Base-by-base conservation (phyloP, 2,797 vertebrate genomes). In the Chrosomus eos region DNA sequence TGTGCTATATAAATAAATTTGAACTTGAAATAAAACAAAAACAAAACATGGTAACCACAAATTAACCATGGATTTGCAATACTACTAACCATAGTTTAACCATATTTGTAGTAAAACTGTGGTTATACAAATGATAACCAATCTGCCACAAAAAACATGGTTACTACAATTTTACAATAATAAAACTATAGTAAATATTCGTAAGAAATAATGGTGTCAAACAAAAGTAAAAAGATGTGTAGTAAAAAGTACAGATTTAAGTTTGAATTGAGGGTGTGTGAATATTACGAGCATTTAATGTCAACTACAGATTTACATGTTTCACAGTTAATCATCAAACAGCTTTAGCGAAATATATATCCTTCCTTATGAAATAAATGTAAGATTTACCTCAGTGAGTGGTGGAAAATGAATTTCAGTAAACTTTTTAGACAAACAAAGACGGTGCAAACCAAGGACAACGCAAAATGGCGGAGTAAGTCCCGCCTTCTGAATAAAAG, bases 381-480 rank as follows among this genome's bases (percentile, higher is more conserved):
- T 40, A 11, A n/a, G 5, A 40, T 7, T 68, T 38, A 38, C 64
- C 31, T 67, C 31, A 67, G 55, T 60, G 23, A 60, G 23, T 4
- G 1, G 23, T n/a, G 4, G 10, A 11, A n/a, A 60, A 60, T 13
- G 0, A 26, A 19, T 51, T 18, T 53, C 19, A 7, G 1, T 0
- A 58, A 10, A n/a, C 4, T 43, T 13, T 4, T 58, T n/a, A 58
- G 23, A 11, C 23, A 23, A 9, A 23, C 53, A 23, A 9, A 23
- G 21, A 9, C 53, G 6, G 16, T 5, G 6, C 48, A 51, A 18
- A 7, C 14, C 1, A 6, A 10, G 10, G 3, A 4, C 48, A 51
- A 51, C 16, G 18, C 18, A 18, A 58, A 60, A 60, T 58, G 23
- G 55, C 19, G 51, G 51, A 53, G 19, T 53, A 53, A 2, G 51